Evolutionary conservation across 2,888 invertebrate species (phyloP), one percentile per base, ranked within the genome.

Genomic region (Scotopteryx bipunctaria): DNA sequence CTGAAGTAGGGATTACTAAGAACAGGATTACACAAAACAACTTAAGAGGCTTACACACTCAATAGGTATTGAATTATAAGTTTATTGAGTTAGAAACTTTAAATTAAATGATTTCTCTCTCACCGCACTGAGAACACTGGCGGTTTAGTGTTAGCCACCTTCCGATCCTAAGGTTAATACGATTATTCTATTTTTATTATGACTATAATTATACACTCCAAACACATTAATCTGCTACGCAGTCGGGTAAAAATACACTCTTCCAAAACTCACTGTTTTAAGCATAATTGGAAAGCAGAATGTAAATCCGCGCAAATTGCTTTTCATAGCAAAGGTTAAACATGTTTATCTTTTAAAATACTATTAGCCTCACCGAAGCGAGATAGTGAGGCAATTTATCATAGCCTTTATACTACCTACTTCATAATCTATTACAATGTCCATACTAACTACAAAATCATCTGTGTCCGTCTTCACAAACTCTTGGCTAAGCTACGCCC

Each of bases 311-410:
- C 5, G 15, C 35, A 27, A 42, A 42, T 31, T 23, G 36, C 23
- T 21, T 49, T 19, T 21, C 23, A 46, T 21, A 37, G 40, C 32
- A 47, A 48, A 25, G 35, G 9, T 21, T 42, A 42, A 32, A 41
- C 37, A 37, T 38, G 43, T 46, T 47, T 43, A 43, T 38, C 53
- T 29, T 43, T 27, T 38, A 47, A 32, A 47, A 46, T 15, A 43
- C 37, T 37, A 43, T 53, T 48, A 53, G 37, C 46, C 23, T 21
- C 38, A 16, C 46, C 32, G 25, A 32, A 35, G 42, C 32, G 23
- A 38, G 29, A 38, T 43, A 43, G 47, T 37, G 23, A 19, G 43
- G 45, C 46, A 57, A 55, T 59, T 59, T 57, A 53, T 57, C 51
- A 49, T 48, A 38, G 31, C 13, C 27, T 27, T 21, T 25, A 3